phyloP scores from a whole-genome alignment of 2,888 invertebrate species.

The Stenichneumon culpator region DNA sequence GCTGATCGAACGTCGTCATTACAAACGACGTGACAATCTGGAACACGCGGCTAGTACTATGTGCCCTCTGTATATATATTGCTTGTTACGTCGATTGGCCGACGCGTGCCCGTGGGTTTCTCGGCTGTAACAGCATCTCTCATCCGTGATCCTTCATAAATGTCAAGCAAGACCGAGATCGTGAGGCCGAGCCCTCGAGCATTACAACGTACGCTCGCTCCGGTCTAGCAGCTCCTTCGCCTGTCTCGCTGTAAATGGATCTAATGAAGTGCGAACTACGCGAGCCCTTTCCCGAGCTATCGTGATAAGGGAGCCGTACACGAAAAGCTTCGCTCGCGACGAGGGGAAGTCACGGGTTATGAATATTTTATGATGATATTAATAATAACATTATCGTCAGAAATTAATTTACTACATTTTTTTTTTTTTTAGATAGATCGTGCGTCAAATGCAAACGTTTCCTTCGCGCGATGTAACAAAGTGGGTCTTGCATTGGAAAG shows the following conservation, averaged over 20 bases:
- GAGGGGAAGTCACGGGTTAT: neutral
- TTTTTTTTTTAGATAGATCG: neutral
- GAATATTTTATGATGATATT: no score
- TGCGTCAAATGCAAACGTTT: neutral
- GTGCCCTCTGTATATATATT: conserved; percentile 78
- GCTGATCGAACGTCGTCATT: conserved; percentile 83
- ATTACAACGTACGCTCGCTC: conserved; percentile 21
- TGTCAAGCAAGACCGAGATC: conserved; percentile 62
- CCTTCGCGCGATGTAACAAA: conserved; percentile 33
- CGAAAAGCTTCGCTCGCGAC: neutral
- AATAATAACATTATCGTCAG: neutral
- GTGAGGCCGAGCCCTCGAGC: conserved; percentile 57
- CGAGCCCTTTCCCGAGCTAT: conserved; percentile 22
- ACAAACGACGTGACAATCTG: conserved; percentile 83
- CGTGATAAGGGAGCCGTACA: conserved; percentile 15
- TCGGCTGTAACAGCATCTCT: conserved; percentile 60
- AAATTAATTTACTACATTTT: neutral
- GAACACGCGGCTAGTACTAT: conserved; percentile 74
- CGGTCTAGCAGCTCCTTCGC: conserved; percentile 44
- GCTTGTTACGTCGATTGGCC: conserved; percentile 77
- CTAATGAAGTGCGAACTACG: conserved; percentile 67
- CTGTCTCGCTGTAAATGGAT: conserved; percentile 55
- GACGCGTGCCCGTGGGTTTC: conserved; percentile 66
- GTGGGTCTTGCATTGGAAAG: conserved; percentile 12
- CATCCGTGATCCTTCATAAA: conserved; percentile 64